Percentiles rank a stretch among this genome's conserved stretches.
Conservation (phyloP, 2,888 invertebrate genomes). For the Orchesellides sinensis region DNA sequence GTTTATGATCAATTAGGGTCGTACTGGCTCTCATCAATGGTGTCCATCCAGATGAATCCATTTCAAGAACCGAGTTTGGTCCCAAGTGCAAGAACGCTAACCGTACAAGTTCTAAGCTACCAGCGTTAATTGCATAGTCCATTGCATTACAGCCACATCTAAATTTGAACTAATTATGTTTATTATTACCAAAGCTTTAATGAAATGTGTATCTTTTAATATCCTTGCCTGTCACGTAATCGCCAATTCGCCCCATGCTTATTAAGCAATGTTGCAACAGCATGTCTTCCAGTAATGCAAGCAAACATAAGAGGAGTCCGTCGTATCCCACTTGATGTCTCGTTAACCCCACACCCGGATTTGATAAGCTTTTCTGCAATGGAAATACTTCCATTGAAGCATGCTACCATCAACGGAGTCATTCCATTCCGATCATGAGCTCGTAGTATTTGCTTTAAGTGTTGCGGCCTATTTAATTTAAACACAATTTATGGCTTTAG, state of each 20-base stretch:
- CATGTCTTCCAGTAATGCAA: conserved; percentile 67
- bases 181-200: no score
- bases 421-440: conserved; percentile 72
- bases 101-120: conserved; percentile 64
- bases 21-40: conserved; percentile 74
- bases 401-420: conserved; percentile 74
- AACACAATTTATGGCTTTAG: neutral
- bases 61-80: conserved; percentile 65
- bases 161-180: no score
- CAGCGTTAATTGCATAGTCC: conserved; percentile 73
- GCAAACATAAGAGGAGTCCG: conserved; percentile 75
- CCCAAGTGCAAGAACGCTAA: conserved; percentile 69
- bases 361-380: conserved; percentile 71
- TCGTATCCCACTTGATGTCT: conserved; percentile 59
- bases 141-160: conserved; percentile 73
- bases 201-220: neutral
- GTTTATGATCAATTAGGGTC: no score
- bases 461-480: no score
- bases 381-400: conserved; percentile 68
- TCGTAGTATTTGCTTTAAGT: conserved; percentile 53
- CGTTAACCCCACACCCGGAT: conserved; percentile 72
- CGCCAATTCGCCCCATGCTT: conserved; percentile 73
- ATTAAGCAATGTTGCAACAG: conserved; percentile 64
- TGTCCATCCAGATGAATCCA: conserved; percentile 73
- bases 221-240: conserved; percentile 69